Conservation (phyloP, 1,140 invertebrate genomes). For the Ceratina australensis region DNA sequence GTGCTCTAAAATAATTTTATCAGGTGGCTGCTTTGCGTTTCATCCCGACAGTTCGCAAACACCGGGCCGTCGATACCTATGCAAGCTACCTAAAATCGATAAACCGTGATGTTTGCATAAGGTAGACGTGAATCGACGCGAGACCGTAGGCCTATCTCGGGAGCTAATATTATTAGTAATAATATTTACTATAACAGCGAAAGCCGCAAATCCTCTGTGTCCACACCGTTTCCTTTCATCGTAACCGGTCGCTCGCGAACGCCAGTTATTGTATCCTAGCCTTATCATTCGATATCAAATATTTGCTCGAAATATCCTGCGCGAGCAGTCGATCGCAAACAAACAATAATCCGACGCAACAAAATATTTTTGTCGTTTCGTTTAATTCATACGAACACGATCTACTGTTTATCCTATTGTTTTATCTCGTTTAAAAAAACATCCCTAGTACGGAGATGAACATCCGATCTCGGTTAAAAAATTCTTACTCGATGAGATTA, state of each 20-base stretch:
- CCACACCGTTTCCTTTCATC: constrained; percentile 30
- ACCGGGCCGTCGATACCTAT: constrained; percentile 11
- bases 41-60: constrained; percentile 19
- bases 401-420: no score
- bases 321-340: not conserved
- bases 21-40: not conserved
- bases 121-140: constrained; percentile 28
- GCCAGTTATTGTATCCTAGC: not conserved
- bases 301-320: not conserved
- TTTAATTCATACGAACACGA: not conserved
- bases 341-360: not conserved
- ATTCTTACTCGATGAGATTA: no score
- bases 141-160: constrained; percentile 30
- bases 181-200: constrained; percentile 30
- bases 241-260: not conserved
- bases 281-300: constrained; percentile 6
- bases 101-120: constrained; percentile 16
- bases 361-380: not conserved
- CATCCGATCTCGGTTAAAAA: no score
- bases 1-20: no score
- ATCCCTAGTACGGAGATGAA: no score
- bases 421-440: no score
- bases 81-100: constrained; percentile 34
- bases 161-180: constrained; percentile 40
- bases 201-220: constrained; percentile 27